Conservation (phyloP, 2,888 invertebrate genomes). For the Mellilla xanthometata region DNA sequence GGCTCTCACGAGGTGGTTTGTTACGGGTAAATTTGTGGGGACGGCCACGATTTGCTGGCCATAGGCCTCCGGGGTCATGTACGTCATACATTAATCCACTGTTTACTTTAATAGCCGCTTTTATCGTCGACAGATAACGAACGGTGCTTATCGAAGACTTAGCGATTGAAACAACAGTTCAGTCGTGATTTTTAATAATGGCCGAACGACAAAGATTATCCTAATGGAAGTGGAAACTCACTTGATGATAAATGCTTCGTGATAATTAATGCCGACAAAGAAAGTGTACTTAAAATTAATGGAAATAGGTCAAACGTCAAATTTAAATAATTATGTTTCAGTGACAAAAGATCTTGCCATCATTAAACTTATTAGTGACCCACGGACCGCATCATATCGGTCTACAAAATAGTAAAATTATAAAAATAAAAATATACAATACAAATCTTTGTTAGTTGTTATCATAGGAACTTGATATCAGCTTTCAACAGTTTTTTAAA, state of each 20-base stretch:
- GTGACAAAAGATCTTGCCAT: too few relatives aligned
- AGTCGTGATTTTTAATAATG: constrained; percentile 17
- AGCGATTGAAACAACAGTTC: constrained; percentile 26
- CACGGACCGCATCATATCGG: too few relatives aligned
- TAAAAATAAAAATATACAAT: too few relatives aligned
- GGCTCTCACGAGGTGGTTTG: constrained; percentile 72
- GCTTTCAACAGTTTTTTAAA: too few relatives aligned
- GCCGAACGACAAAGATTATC: constrained; percentile 10
- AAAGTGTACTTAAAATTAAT: background rate
- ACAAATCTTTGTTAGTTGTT: too few relatives aligned
- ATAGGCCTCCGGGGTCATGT: constrained; percentile 63
- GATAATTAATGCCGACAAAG: constrained; percentile 12
- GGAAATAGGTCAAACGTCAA: background rate
- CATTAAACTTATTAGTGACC: too few relatives aligned
- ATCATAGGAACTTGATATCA: too few relatives aligned
- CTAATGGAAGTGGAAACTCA: constrained; percentile 10
- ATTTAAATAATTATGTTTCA: too few relatives aligned
- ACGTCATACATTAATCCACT: constrained; percentile 72
- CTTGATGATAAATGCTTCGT: constrained; percentile 14
- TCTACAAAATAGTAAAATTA: too few relatives aligned
- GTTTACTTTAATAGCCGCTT: constrained; percentile 66
- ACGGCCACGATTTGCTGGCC: constrained; percentile 68
- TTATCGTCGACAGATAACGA: constrained; percentile 54
- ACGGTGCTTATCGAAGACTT: constrained; percentile 31
- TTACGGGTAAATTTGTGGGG: constrained; percentile 74